Evolutionary conservation across 2,797 vertebrate species (phyloP).

Genomic region (Argya squamiceps): DNA sequence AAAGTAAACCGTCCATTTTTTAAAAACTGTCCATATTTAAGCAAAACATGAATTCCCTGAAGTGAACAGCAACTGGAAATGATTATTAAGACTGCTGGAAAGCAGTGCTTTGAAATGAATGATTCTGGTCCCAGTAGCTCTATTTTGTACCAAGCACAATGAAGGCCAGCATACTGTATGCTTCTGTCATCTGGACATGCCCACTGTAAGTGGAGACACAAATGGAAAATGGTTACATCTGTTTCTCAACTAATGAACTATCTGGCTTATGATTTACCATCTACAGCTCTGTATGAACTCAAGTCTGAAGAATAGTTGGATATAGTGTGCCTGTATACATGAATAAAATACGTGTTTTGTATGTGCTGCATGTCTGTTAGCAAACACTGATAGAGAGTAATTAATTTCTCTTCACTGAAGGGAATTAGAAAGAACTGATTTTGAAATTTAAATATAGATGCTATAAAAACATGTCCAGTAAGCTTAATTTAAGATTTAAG

Average conservation of each 20-base stretch:
- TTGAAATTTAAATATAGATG: background rate
- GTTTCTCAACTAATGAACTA: background rate
- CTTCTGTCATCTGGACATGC: background rate
- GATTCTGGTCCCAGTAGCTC: background rate
- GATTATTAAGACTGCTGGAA: background rate
- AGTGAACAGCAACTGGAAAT: background rate
- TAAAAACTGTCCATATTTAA: background rate
- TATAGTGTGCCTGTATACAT: background rate
- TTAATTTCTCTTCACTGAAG: background rate
- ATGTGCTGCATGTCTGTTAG: background rate
- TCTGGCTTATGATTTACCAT: background rate
- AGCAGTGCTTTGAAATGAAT: background rate
- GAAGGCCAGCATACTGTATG: background rate
- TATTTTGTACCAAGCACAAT: background rate
- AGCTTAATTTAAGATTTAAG: background rate
- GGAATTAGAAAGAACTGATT: background rate
- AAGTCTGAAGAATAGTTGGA: background rate
- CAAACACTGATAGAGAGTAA: background rate
- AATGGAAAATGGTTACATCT: background rate
- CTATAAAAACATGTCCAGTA: background rate
- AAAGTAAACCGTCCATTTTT: background rate
- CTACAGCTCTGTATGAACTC: background rate
- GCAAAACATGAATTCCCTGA: background rate
- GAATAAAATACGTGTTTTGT: background rate
- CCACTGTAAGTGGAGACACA: background rate